Percentiles rank a stretch among this genome's conserved stretches.
Evolutionary conservation across 2,888 invertebrate genomes (phyloP).

Genomic region (Drosophila pseudotalamancana): DNA sequence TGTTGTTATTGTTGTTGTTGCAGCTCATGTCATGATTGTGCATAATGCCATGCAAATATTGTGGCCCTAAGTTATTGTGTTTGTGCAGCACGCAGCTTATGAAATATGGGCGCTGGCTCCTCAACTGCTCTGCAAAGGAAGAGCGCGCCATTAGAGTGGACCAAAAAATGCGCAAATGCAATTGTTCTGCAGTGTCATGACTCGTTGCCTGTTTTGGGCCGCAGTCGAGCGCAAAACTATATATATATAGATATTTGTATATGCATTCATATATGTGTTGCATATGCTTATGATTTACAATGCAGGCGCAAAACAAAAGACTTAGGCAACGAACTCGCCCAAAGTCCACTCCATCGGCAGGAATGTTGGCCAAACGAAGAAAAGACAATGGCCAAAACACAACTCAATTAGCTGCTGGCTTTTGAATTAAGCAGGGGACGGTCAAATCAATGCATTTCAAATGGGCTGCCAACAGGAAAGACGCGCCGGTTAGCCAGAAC

Average conservation of each 20-base stretch:
- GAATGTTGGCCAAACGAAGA: slow-evolving; percentile 2
- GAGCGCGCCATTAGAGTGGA: slow-evolving; percentile 19
- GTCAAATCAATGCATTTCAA: slow-evolving; percentile 58
- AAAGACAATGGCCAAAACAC: slow-evolving; percentile 43
- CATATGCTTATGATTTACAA: slow-evolving; percentile 68
- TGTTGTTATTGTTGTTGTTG: slow-evolving; percentile 32
- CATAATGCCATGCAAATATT: slow-evolving; percentile 81
- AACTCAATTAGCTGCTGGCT: slow-evolving; percentile 68
- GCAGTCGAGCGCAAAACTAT: slow-evolving; percentile 59
- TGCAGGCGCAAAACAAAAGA: slow-evolving; percentile 73
- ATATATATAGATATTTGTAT: no score
- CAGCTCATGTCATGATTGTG: slow-evolving; percentile 77
- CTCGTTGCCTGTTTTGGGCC: slow-evolving; percentile 72
- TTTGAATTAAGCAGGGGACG: slow-evolving; percentile 25
- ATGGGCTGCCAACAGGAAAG: slow-evolving; percentile 47
- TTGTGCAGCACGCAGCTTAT: slow-evolving; percentile 78
- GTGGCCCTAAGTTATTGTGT: slow-evolving; percentile 75
- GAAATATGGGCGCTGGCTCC: slow-evolving; percentile 67
- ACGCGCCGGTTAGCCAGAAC: slow-evolving; percentile 29
- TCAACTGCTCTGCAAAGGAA: neutral
- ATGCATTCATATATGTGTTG: no score
- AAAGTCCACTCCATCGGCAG: slow-evolving; percentile 7
- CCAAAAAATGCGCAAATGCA: slow-evolving; percentile 29
- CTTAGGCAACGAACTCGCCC: slow-evolving; percentile 72
- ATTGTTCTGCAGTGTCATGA: slow-evolving; percentile 78